phyloP scores from a whole-genome alignment of 2,797 vertebrate genomes.

The Neolamprologus multifasciatus region DNA sequence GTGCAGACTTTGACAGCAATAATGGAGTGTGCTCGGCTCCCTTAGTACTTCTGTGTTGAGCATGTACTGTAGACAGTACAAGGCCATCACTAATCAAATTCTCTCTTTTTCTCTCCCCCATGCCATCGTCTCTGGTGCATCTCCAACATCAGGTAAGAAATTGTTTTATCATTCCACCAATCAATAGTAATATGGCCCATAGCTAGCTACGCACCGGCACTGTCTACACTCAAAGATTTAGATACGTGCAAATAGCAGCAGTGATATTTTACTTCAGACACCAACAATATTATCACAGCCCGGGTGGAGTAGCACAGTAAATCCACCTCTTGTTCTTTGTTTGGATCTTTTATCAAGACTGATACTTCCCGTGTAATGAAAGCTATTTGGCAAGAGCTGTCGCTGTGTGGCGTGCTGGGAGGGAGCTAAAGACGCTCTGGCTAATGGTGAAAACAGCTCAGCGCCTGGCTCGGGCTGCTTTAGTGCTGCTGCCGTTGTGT shows the following conservation, averaged over 20 bases:
- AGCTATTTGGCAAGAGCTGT: conserved; percentile 66
- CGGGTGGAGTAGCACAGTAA: conserved; percentile 53
- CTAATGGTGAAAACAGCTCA: conserved; percentile 37
- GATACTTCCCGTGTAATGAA: conserved; percentile 65
- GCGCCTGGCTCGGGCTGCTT: conserved; percentile 16
- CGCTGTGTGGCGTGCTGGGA: conserved; percentile 38
- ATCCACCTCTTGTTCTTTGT: conserved; percentile 59
- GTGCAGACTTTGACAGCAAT: conserved; percentile 47
- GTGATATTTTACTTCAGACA: conserved; percentile 63
- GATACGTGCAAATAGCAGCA: conserved; percentile 67
- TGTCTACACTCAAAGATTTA: conserved; percentile 63
- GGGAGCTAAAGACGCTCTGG: conserved; percentile 45
- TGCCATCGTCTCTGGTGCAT: conserved; percentile 59
- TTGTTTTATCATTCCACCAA: conserved; percentile 70
- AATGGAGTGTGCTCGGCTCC: conserved; percentile 25
- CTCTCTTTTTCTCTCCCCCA: conserved; percentile 51
- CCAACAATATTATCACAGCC: conserved; percentile 66
- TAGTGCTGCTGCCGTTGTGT: conserved; percentile 7
- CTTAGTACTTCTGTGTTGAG: conserved; percentile 35
- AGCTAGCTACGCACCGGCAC: conserved; percentile 56
- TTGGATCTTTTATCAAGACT: conserved; percentile 71
- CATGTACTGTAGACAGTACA: conserved; percentile 53
- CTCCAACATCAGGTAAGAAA: conserved; percentile 76
- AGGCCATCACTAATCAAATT: conserved; percentile 68
- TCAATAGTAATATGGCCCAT: conserved; percentile 70